A percentile compares a stretch with the other conserved stretches of the same genome.
Conservation (phyloP, 2,113 vertebrate genomes). For the Chascanopsetta lugubris region DNA sequence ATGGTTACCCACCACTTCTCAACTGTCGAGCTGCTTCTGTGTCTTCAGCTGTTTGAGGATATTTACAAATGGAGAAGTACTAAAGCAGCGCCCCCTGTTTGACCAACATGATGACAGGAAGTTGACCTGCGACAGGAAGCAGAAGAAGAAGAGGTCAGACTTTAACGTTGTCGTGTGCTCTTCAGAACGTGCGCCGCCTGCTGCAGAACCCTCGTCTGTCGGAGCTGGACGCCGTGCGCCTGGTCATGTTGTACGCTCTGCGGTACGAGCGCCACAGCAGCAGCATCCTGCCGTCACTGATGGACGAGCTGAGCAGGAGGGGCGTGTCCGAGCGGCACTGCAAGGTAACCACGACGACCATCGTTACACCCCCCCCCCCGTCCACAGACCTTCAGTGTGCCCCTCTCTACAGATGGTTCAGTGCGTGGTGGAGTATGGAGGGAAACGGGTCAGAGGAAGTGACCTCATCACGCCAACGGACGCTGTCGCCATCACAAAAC, state of each 20-base stretch:
- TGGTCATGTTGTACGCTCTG: conserved; percentile 94
- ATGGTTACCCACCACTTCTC: neutral
- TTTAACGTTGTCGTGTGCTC: neutral
- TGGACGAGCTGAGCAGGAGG: conserved; percentile 84
- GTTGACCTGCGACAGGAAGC: no score
- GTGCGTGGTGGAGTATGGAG: conserved; percentile 90
- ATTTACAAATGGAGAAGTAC: no score
- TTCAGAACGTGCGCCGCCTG: conserved; percentile 88
- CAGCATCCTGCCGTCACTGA: conserved; percentile 84
- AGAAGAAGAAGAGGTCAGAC: no score
- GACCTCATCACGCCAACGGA: conserved; percentile 94
- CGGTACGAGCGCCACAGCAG: conserved; percentile 93
- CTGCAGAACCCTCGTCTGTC: conserved; percentile 88
- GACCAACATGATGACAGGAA: no score
- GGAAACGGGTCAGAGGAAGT: conserved; percentile 90
- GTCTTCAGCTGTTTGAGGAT: no score
- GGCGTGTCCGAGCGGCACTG: conserved; percentile 87
- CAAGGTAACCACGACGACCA: conserved; percentile 74
- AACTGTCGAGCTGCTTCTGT: neutral
- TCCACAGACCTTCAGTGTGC: no score
- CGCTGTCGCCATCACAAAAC: conserved; percentile 95
- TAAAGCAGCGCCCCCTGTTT: no score
- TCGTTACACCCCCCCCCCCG: neutral
- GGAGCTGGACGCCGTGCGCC: conserved; percentile 87
- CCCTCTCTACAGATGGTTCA: conserved; percentile 94